phyloP scores from a whole-genome alignment of 2,113 vertebrate genomes.

The Gnathonemus echidnorhynchus region DNA sequence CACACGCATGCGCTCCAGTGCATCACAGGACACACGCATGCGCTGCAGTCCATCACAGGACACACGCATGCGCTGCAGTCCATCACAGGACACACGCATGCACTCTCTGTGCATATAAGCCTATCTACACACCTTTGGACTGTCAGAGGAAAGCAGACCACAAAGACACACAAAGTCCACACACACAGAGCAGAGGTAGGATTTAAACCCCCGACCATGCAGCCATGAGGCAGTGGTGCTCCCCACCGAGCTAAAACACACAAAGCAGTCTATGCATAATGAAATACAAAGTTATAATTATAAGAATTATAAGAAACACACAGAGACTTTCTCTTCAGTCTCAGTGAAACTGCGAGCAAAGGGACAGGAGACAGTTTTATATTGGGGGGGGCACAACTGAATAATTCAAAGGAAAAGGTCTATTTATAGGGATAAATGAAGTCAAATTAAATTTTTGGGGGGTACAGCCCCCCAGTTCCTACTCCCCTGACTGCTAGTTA shows the following conservation, averaged over 20 bases:
- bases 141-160: not conserved
- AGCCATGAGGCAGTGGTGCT: not conserved
- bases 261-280: not conserved
- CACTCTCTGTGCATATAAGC: not conserved
- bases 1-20: not conserved
- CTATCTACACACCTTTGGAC: not conserved
- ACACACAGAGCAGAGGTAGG: not conserved
- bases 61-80: not conserved
- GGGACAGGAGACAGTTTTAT: not conserved
- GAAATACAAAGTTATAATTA: not conserved
- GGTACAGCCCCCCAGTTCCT: not conserved
- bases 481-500: not conserved
- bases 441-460: not conserved
- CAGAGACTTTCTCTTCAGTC: not conserved
- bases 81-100: not conserved
- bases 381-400: not conserved
- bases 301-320: not conserved
- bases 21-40: not conserved
- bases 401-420: not conserved
- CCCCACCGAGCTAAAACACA: not conserved
- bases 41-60: not conserved
- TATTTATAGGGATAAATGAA: not conserved
- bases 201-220: not conserved
- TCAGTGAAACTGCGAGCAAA: not conserved
- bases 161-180: not conserved